These are phyloP conservation scores for Calameuta filiformis DNA, from an alignment of 2,888 invertebrate genomes.

Conservation along the genomic window DNA sequence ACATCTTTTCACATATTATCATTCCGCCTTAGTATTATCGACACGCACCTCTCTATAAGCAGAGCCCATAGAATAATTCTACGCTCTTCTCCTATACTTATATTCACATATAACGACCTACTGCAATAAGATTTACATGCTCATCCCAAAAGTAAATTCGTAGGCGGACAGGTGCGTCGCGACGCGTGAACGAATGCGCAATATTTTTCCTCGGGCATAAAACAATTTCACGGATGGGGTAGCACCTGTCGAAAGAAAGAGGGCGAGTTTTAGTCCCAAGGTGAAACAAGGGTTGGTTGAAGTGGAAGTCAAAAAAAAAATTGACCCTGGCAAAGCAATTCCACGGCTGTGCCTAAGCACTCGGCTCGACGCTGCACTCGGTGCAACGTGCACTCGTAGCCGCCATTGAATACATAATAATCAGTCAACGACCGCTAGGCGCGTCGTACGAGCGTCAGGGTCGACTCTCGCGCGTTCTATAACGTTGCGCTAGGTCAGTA, in stretches of 20 bases:
- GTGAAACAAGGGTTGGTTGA: not conserved
- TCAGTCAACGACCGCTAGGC: conserved; percentile 59
- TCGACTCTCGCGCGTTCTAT: conserved; percentile 48
- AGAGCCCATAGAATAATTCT: not conserved
- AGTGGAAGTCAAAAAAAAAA: not conserved
- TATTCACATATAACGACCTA: no score
- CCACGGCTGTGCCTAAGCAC: not conserved
- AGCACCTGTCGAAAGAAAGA: not conserved
- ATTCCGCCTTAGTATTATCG: not conserved
- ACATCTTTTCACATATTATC: not conserved
- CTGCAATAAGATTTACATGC: not conserved
- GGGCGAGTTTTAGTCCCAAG: not conserved
- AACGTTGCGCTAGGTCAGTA: conserved; percentile 59
- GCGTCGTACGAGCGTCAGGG: conserved; percentile 50
- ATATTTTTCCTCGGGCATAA: not conserved
- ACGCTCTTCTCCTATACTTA: not conserved
- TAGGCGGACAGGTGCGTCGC: not conserved
- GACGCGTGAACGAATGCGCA: not conserved
- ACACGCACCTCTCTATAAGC: not conserved
- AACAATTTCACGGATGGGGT: not conserved
- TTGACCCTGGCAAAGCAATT: not conserved
- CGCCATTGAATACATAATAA: conserved; percentile 51
- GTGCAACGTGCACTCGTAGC: conserved; percentile 35
- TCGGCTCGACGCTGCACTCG: conserved; percentile 9
- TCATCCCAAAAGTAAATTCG: not conserved